Evolutionary conservation across 2,113 vertebrate genomes (phyloP).

Genomic region (Bos javanicus): DNA sequence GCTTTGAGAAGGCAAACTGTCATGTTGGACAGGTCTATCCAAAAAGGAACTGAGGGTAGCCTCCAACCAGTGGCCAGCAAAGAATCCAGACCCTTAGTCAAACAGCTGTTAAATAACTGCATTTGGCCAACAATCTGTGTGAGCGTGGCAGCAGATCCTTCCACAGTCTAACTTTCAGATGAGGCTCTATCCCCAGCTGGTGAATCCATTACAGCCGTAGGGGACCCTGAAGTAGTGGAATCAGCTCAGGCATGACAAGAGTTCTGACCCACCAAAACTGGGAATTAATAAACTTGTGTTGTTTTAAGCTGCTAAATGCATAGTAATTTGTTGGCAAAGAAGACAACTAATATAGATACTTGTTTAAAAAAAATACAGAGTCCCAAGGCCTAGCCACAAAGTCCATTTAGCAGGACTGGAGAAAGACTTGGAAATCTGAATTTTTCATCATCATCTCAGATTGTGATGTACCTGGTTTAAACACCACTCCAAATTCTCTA

Average conservation of each 20-base stretch:
- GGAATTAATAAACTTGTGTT: not conserved
- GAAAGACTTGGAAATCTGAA: not conserved
- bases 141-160: not conserved
- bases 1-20: not conserved
- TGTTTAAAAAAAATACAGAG: not conserved
- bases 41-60: not conserved
- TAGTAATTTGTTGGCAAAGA: not conserved
- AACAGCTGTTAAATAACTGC: not conserved
- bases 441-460: not conserved
- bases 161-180: not conserved
- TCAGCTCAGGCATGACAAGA: not conserved
- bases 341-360: not conserved
- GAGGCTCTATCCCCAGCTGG: not conserved
- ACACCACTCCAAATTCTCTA: not conserved
- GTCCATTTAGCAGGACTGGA: not conserved
- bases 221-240: not conserved
- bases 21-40: not conserved
- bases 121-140: not conserved
- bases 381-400: not conserved
- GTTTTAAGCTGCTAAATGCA: not conserved
- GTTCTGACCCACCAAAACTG: not conserved
- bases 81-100: not conserved
- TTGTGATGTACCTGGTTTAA: not conserved
- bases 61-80: not conserved
- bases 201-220: not conserved